Conservation (phyloP, 2,888 invertebrate genomes). For the Ochropleura leucogaster region DNA sequence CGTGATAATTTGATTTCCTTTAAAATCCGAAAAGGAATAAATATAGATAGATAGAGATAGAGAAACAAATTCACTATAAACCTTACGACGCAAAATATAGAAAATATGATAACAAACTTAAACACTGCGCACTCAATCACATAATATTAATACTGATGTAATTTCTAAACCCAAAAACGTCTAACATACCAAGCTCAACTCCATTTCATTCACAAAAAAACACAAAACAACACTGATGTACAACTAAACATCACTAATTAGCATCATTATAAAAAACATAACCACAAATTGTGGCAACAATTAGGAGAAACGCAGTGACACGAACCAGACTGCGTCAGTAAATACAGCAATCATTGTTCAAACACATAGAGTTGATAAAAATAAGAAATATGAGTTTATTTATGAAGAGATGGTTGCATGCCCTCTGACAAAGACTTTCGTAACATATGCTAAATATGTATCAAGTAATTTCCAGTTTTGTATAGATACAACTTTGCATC, state of each 20-base stretch:
- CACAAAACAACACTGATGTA: conserved; percentile 17
- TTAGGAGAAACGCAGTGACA: conserved; percentile 25
- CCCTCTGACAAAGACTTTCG: conserved; percentile 41
- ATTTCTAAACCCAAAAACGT: not conserved
- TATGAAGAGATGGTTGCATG: conserved; percentile 29
- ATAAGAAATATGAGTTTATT: conserved; percentile 39
- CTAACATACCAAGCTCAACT: conserved; percentile 58
- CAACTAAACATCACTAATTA: conserved; percentile 21
- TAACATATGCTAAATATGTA: conserved; percentile 6
- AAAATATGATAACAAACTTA: not conserved
- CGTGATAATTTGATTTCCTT: not conserved
- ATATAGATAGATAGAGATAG: not conserved
- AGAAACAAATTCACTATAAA: conserved; percentile 4
- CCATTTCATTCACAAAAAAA: conserved; percentile 55
- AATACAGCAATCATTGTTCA: conserved; percentile 64
- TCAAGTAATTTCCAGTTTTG: conserved; percentile 10
- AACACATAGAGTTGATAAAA: conserved; percentile 62
- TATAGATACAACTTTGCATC: not conserved
- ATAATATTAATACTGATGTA: not conserved
- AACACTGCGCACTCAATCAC: not conserved
- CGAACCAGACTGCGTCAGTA: conserved; percentile 26
- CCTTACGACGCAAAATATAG: not conserved
- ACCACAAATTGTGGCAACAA: conserved; percentile 43
- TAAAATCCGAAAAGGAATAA: not conserved
- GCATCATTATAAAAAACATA: conserved; percentile 29